phyloP scores from a whole-genome alignment of 2,888 invertebrate genomes.

The Mythimna ferrago region DNA sequence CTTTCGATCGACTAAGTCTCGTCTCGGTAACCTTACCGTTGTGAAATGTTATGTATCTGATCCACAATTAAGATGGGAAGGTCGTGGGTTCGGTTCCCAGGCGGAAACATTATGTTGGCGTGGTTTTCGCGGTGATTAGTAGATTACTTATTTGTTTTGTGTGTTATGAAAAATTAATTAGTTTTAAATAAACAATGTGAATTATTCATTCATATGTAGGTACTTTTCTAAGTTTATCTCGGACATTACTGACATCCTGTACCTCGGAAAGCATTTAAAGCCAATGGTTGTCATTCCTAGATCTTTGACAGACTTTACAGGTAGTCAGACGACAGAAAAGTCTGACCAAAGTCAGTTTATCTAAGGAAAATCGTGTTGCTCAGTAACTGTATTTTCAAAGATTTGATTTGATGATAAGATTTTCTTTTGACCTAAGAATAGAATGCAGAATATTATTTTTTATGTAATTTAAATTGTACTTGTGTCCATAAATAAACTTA shows the following conservation, averaged over 20 bases:
- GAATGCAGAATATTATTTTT: neutral
- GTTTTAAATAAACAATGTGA: slow-evolving; percentile 17
- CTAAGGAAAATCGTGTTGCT: no score
- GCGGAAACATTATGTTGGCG: slow-evolving; percentile 61
- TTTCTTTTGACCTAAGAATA: neutral
- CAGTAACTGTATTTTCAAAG: no score
- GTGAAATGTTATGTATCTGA: slow-evolving; percentile 68
- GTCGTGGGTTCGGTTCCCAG: slow-evolving; percentile 67
- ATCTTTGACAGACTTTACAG: no score
- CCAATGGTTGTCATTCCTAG: no score
- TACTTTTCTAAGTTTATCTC: no score
- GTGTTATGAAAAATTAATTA: slow-evolving; percentile 30
- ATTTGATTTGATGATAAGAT: slow-evolving; percentile 3
- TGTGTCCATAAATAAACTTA: no score
- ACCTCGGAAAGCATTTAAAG: no score
- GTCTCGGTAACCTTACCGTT: slow-evolving; percentile 61
- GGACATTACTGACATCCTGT: no score
- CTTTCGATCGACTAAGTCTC: slow-evolving; percentile 56
- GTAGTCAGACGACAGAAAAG: no score
- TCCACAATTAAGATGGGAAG: slow-evolving; percentile 66
- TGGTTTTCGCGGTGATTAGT: slow-evolving; percentile 34
- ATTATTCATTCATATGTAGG: no score
- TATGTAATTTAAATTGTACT: no score
- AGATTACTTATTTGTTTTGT: slow-evolving; percentile 39
- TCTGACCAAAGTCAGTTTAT: no score